Base-by-base conservation (phyloP, 1,140 invertebrate genomes). In the Drosophila lacteicornis region DNA sequence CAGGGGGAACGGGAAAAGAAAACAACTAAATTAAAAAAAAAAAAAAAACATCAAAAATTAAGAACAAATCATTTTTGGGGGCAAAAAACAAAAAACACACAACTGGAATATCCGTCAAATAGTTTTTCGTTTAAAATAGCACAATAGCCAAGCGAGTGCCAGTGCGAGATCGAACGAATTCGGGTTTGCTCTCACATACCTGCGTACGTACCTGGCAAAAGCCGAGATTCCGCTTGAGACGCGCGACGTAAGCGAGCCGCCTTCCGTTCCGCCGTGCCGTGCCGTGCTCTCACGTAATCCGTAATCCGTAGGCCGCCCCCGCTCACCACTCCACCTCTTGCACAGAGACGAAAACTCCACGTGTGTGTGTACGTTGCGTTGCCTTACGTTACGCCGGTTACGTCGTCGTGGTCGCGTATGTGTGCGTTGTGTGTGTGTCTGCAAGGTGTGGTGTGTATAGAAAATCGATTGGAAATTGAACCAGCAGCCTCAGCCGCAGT, bases 361-460 rank as follows among this genome's bases (percentile, higher is more conserved):
- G 58, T 63, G 30, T 15, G 40, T 50, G 38, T 69, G 42, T 38
- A 65, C 63, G 55, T 77, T 73, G 68, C 66, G 61, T 73, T 67
- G 47, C 66, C 65, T 71, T 71, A 71, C 68, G 68, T 58, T 71
- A 36, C 68, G 51, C 40, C 43, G 42, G 66, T 71, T 71, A 71
- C 70, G 70, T 74, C 73, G 60, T 38, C 53, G 53, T 38, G 33
- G 51, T 56, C 60, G 30, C 25, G 55, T 68, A 25, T 59, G 69
- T 57, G 22, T 47, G 46, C 17, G 27, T 22, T 30, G 49, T 56
- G 58, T 53, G 73, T 70, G 69, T 50, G 69, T 75, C 75, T 58
- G 79, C 66, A 83, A 88, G 84, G 83, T 87, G 83, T 87, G 83
- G 83, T 87, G 83, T 87, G 67, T 87, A 87, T 87, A 87, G 68